Conservation (phyloP, 2,888 invertebrate genomes). For the Tachystola acroxantha region DNA sequence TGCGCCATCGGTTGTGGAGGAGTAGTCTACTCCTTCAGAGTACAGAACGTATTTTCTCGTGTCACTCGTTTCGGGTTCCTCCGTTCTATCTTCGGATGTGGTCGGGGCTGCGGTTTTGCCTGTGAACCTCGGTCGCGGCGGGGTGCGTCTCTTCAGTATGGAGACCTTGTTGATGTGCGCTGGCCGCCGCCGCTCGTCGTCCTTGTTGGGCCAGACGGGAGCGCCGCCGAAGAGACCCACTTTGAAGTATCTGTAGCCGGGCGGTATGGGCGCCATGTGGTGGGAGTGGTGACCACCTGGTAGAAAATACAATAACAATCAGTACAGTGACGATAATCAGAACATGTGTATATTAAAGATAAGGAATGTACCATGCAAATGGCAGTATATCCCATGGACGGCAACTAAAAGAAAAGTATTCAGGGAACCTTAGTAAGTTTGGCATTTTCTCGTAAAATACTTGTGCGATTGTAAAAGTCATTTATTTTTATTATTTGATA, state of each 20-base stretch:
- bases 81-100: constrained; percentile 19
- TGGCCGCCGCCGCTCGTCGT: constrained; percentile 50
- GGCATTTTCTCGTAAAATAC: too few species aligned
- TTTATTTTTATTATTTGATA: too few species aligned
- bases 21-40: constrained; percentile 79
- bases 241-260: constrained; percentile 79
- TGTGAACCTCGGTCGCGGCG: constrained; percentile 70
- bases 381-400: too few species aligned
- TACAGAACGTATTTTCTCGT: constrained; percentile 81
- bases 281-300: constrained; percentile 63
- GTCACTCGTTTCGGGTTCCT: constrained; percentile 61
- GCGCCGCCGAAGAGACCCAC: constrained; percentile 82
- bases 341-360: too few species aligned
- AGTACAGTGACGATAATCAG: too few species aligned
- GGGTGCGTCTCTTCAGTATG: constrained; percentile 78
- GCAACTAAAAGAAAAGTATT: too few species aligned
- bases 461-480: too few species aligned
- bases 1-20: constrained; percentile 75
- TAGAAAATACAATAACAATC: background rate
- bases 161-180: constrained; percentile 74
- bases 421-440: too few species aligned
- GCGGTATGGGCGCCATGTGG: constrained; percentile 76
- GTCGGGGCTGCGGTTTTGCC: constrained; percentile 45
- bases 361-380: too few species aligned
- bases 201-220: constrained; percentile 79